phyloP scores from a whole-genome alignment of 2,888 invertebrate genomes.

The Rhaphigaster nebulosa region DNA sequence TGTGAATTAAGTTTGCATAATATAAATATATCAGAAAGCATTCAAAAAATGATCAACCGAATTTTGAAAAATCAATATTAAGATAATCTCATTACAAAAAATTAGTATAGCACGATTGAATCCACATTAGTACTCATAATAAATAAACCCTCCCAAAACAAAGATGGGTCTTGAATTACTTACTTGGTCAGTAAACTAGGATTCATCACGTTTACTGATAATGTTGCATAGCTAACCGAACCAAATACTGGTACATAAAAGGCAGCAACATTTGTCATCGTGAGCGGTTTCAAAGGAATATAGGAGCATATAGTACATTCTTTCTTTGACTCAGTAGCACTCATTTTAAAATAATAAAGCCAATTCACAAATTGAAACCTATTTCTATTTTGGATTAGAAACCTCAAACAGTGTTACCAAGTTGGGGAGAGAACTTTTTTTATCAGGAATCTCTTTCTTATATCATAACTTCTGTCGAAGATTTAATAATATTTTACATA shows the following conservation, averaged over 20 bases:
- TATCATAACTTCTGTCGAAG: background rate
- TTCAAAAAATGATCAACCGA: background rate
- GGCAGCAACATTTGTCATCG: slow-evolving; percentile 61
- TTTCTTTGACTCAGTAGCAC: slow-evolving; percentile 30
- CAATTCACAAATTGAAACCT: background rate
- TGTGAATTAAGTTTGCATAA: background rate
- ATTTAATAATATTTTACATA: background rate
- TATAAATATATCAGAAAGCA: background rate
- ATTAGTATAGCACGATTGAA: background rate
- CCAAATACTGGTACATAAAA: slow-evolving; percentile 85
- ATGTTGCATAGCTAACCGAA: slow-evolving; percentile 81
- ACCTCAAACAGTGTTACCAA: slow-evolving; percentile 7
- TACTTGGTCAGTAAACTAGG: slow-evolving; percentile 82
- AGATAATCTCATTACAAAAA: background rate
- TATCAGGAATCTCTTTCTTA: background rate
- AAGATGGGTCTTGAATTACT: slow-evolving; percentile 57
- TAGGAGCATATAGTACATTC: slow-evolving; percentile 57
- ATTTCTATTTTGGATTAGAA: slow-evolving; percentile 23
- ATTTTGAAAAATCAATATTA: background rate
- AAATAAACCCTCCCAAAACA: background rate
- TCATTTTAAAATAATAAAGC: background rate
- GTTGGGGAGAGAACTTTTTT: background rate
- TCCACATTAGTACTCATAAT: background rate
- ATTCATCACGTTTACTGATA: slow-evolving; percentile 88
- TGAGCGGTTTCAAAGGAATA: slow-evolving; percentile 37